Conservation (phyloP, 2,113 vertebrate species). For the Cricetomys ansorgei region DNA sequence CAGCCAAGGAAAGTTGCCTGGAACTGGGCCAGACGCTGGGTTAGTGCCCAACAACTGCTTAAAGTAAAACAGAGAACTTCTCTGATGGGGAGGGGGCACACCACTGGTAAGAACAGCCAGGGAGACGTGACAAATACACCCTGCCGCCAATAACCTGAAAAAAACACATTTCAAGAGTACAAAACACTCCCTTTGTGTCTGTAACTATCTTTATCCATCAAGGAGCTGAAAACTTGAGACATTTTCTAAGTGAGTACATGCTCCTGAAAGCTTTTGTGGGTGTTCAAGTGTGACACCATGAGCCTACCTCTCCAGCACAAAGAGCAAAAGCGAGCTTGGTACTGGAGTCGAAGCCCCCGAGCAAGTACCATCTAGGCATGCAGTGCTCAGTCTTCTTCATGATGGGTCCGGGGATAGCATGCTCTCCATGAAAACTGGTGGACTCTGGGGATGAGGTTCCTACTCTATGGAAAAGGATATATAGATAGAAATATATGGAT, state of each 20-base stretch:
- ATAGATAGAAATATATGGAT: too few species aligned
- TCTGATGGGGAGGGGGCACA: rapidly evolving
- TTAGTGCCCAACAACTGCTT: background rate
- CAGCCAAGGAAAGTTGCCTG: background rate
- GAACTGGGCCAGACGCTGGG: background rate
- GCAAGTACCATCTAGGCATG: background rate
- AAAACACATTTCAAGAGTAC: background rate
- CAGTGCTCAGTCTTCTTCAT: rapidly evolving
- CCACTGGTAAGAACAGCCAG: background rate
- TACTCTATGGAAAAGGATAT: rapidly evolving
- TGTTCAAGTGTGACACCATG: background rate
- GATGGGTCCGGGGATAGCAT: rapidly evolving
- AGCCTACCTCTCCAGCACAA: background rate
- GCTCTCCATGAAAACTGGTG: background rate
- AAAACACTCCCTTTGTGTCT: background rate
- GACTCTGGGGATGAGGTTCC: background rate
- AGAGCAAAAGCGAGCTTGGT: background rate
- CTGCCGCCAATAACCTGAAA: background rate
- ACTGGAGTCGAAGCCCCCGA: background rate
- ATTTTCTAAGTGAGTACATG: background rate
- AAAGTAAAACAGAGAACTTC: background rate
- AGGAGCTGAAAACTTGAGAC: background rate
- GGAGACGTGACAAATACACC: background rate
- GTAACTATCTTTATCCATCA: background rate
- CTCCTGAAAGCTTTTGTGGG: background rate